Percentiles rank a stretch among this genome's conserved stretches.
Evolutionary conservation across 35 echinoderm and acorn worm species (phyloP).

Genomic region (Hemicentrotus pulcherrimus): DNA sequence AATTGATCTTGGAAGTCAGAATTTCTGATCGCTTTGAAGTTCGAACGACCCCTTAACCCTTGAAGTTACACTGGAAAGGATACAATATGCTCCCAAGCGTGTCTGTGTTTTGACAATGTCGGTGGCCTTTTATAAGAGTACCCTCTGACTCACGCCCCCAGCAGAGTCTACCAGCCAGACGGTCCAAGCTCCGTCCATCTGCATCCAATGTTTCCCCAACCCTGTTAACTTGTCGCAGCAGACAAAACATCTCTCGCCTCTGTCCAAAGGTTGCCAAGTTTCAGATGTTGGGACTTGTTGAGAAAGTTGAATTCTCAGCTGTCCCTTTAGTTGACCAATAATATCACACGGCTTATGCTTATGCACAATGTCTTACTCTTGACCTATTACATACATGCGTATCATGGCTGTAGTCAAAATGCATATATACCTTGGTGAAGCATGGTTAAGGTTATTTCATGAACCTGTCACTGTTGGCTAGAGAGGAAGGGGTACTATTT

Average conservation of each 20-base stretch:
- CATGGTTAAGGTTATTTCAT: no score
- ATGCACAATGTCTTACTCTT: not conserved
- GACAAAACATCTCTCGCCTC: conserved; percentile 1
- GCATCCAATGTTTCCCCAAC: not conserved
- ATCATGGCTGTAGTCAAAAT: not conserved
- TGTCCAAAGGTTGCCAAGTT: not conserved
- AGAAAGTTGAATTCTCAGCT: not conserved
- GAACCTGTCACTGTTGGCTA: no score
- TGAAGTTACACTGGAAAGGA: not conserved
- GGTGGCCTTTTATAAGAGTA: not conserved
- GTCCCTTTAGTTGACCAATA: not conserved
- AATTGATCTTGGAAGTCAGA: not conserved
- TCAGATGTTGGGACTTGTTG: not conserved
- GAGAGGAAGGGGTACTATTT: no score
- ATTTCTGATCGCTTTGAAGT: not conserved
- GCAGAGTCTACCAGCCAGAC: not conserved
- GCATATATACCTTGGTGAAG: not conserved
- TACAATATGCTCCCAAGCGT: not conserved
- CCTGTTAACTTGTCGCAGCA: not conserved
- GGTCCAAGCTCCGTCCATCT: not conserved
- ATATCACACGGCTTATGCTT: not conserved
- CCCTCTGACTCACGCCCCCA: not conserved
- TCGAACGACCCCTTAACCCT: not conserved
- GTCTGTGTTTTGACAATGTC: conserved; percentile 2
- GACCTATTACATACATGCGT: not conserved